phyloP scores from a whole-genome alignment of 2,113 vertebrate genomes.

The Theristicus caerulescens region DNA sequence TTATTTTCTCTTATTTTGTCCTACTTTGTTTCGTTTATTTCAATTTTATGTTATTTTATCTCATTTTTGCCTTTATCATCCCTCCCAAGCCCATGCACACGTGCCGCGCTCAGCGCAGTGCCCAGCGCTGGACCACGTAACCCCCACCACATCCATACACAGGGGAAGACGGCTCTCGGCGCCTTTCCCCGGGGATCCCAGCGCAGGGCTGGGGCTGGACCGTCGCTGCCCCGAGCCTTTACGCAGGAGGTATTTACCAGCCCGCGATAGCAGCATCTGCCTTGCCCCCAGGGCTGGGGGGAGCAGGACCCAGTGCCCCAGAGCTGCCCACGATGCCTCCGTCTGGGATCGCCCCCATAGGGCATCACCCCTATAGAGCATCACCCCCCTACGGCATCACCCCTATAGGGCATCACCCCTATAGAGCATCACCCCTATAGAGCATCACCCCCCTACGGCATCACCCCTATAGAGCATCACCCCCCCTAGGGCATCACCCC shows the following conservation, averaged over 20 bases:
- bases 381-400: not conserved
- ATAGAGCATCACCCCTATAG: too few relatives aligned
- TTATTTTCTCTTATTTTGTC: not conserved
- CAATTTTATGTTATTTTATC: not conserved
- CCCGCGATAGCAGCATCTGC: accelerated
- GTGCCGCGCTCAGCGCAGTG: accelerated
- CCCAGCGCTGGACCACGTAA: not conserved
- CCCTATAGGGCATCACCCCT: too few relatives aligned
- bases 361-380: too few relatives aligned
- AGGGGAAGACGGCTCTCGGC: accelerated
- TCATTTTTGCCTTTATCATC: not conserved
- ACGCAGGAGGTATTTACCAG: not conserved
- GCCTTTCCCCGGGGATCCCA: accelerated
- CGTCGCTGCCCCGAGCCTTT: accelerated
- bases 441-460: not conserved
- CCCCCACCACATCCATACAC: accelerated
- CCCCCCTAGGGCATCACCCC: too few relatives aligned
- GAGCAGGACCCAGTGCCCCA: not conserved
- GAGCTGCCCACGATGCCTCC: not conserved
- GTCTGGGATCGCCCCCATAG: accelerated
- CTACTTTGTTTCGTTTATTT: not conserved
- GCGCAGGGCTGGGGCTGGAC: accelerated
- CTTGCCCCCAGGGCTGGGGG: not conserved
- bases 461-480: too few relatives aligned
- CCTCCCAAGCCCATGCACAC: not conserved